A percentile compares a stretch with the other conserved stretches of the same genome.
Conservation (phyloP, 1,140 invertebrate genomes). For the Caenorhabditis latens region DNA sequence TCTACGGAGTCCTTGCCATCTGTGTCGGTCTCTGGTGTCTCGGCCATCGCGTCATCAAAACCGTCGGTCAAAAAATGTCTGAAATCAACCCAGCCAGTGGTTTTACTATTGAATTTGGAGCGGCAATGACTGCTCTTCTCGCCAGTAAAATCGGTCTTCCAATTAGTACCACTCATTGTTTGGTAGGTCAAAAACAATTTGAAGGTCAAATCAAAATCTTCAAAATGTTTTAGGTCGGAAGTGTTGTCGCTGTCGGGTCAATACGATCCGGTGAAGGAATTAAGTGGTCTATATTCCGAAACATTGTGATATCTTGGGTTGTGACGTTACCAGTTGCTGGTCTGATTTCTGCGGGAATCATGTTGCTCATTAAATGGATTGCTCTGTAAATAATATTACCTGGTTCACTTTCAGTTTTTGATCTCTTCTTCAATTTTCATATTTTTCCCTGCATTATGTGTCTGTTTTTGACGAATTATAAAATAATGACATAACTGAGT, state of each 20-base stretch:
- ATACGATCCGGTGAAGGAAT: slow-evolving; percentile 77
- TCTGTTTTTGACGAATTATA: no score
- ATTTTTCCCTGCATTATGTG: background rate
- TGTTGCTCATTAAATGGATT: slow-evolving; percentile 57
- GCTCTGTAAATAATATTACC: slow-evolving; percentile 8
- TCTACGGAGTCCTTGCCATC: slow-evolving; percentile 95
- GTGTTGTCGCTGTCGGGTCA: slow-evolving; percentile 71
- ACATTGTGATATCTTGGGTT: slow-evolving; percentile 95
- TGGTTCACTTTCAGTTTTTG: background rate
- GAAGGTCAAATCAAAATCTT: background rate
- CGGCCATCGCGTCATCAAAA: slow-evolving; percentile 92
- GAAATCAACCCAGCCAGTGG: slow-evolving; percentile 89
- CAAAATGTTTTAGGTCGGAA: slow-evolving; percentile 80
- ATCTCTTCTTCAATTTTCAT: background rate
- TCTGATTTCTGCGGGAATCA: slow-evolving; percentile 66
- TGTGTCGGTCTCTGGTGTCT: slow-evolving; percentile 93
- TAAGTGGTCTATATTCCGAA: slow-evolving; percentile 80
- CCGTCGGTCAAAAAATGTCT: slow-evolving; percentile 94
- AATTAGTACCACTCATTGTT: slow-evolving; percentile 97
- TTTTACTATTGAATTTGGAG: slow-evolving; percentile 76
- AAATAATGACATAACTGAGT: no score
- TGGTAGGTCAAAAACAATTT: slow-evolving; percentile 78
- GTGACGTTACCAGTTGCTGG: slow-evolving; percentile 93
- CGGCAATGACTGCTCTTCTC: slow-evolving; percentile 85
- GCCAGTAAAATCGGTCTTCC: slow-evolving; percentile 95